These are phyloP conservation scores for Torymus texanus DNA, from an alignment of 2,888 invertebrate genomes.

Conservation along the genomic window DNA sequence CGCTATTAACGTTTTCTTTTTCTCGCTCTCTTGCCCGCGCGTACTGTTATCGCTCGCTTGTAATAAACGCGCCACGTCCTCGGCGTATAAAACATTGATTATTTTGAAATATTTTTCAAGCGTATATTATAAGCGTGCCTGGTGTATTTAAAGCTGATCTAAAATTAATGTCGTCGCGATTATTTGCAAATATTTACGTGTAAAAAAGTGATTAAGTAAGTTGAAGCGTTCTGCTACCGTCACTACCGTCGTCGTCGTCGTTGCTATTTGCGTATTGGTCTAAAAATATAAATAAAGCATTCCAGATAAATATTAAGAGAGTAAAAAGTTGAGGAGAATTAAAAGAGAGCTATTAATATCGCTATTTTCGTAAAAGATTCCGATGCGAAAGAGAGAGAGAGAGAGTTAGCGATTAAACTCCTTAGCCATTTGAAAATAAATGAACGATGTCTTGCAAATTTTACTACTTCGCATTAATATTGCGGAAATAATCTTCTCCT, in stretches of 20 bases:
- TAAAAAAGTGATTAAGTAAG: not conserved
- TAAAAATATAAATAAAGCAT: constrained; percentile 33
- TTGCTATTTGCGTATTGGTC: constrained; percentile 3
- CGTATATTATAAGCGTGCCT: no score
- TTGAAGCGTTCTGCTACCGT: no score
- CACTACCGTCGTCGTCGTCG: not conserved
- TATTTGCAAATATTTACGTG: not conserved
- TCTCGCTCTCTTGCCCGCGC: no score
- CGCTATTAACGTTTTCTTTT: no score
- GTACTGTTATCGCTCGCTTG: no score
- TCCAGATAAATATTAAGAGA: constrained; percentile 2
- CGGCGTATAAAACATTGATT: no score
- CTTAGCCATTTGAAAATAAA: constrained; percentile 8
- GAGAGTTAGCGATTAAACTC: not conserved
- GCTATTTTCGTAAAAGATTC: constrained; percentile 35
- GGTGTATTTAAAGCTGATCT: not conserved
- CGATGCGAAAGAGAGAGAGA: not conserved
- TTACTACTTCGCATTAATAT: constrained; percentile 3
- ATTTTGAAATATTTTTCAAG: no score
- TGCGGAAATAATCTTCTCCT: not conserved
- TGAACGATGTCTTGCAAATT: not conserved
- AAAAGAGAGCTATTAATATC: constrained; percentile 36
- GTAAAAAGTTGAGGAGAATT: constrained; percentile 6
- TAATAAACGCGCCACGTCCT: no score
- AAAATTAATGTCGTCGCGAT: not conserved